Evolutionary conservation across 2,797 vertebrate genomes (phyloP).

Genomic region (Choloepus didactylus): DNA sequence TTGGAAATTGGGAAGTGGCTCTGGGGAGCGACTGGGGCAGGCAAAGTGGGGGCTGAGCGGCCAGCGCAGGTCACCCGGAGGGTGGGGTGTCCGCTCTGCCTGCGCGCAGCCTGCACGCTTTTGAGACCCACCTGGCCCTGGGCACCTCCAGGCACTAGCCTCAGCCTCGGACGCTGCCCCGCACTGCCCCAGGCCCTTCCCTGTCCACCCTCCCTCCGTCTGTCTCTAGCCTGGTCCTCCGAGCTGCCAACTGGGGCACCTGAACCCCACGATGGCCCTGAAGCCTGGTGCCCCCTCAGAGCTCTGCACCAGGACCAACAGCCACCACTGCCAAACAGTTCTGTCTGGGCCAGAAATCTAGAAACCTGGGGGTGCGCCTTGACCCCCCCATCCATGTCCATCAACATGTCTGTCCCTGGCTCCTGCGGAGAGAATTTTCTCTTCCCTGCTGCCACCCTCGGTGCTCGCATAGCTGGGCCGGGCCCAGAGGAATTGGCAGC

Average conservation of each 20-base stretch:
- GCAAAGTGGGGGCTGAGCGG: background rate
- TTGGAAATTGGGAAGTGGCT: background rate
- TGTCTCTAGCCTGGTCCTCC: too few relatives aligned
- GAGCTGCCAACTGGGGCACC: rapidly evolving
- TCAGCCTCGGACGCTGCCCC: too few relatives aligned
- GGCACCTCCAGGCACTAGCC: background rate
- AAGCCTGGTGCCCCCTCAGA: rapidly evolving
- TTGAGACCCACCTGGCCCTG: background rate
- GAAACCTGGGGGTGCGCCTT: too few relatives aligned
- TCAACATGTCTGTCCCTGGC: background rate
- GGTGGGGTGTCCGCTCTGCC: rapidly evolving
- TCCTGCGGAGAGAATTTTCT: background rate
- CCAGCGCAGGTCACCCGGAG: rapidly evolving
- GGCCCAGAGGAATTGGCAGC: too few relatives aligned
- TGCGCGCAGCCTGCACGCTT: rapidly evolving
- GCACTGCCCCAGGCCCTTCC: too few relatives aligned
- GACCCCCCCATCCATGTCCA: background rate
- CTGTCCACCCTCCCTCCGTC: rapidly evolving
- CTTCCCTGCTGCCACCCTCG: too few relatives aligned
- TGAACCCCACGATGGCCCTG: background rate
- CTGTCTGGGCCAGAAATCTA: background rate
- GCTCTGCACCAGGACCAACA: background rate
- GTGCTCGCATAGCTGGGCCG: too few relatives aligned
- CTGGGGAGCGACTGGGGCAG: background rate
- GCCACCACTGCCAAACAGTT: too few relatives aligned